These are phyloP conservation scores for Ivindomyrus marchei DNA, from an alignment of 2,113 vertebrate genomes.

Conservation along the genomic window DNA sequence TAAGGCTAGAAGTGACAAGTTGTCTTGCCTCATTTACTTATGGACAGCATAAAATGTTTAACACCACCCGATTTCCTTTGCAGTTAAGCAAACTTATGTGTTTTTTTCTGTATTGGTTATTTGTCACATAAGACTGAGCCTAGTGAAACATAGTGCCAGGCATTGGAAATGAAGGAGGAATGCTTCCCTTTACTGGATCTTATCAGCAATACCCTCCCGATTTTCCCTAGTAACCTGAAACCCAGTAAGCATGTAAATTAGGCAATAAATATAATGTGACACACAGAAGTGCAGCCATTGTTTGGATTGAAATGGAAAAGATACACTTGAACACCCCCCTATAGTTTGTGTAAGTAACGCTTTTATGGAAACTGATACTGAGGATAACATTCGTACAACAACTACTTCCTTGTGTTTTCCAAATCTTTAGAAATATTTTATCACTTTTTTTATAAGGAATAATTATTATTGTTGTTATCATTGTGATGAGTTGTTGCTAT, in stretches of 20 bases:
- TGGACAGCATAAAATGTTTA: not conserved
- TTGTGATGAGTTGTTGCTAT: not conserved
- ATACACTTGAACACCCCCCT: conserved; percentile 22
- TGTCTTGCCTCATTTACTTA: not conserved
- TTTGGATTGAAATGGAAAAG: conserved; percentile 54
- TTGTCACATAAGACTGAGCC: not conserved
- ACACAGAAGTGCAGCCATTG: conserved; percentile 32
- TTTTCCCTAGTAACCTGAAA: conserved; percentile 45
- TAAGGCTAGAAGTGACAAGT: not conserved
- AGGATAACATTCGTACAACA: not conserved
- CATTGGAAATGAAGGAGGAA: conserved; percentile 23
- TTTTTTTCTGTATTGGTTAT: not conserved
- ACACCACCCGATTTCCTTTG: not conserved
- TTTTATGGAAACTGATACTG: not conserved
- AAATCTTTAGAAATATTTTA: not conserved
- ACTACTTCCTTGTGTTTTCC: not conserved
- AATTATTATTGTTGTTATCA: not conserved
- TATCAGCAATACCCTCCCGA: conserved; percentile 40
- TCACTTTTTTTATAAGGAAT: not conserved
- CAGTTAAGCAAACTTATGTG: not conserved
- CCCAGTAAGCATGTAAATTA: conserved; percentile 36
- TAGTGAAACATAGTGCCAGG: not conserved
- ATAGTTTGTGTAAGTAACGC: not conserved
- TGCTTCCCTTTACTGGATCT: conserved; percentile 35
- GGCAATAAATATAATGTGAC: conserved; percentile 36